These are phyloP conservation scores for Montipora capitata DNA, from an alignment of 92 coral and sea anemone genomes.

Conservation along the genomic window DNA sequence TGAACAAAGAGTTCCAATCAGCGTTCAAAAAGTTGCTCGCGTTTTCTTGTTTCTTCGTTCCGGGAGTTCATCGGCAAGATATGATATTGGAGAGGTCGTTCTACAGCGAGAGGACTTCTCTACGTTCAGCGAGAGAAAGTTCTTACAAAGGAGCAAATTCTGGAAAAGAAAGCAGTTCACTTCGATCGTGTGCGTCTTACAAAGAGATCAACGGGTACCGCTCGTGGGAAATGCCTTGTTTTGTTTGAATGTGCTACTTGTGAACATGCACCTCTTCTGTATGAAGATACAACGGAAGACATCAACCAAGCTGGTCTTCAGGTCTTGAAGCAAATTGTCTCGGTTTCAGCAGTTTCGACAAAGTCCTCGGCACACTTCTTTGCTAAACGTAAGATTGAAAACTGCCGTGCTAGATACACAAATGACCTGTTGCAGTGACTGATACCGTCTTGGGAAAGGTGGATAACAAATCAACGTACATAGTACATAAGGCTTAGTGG, in stretches of 20 bases:
- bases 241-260: neutral
- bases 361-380: too few species aligned
- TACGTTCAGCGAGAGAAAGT: constrained; percentile 53
- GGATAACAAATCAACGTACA: too few species aligned
- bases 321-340: too few species aligned
- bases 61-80: constrained; percentile 82
- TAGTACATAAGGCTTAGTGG: too few species aligned
- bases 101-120: constrained; percentile 76
- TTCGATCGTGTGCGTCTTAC: constrained; percentile 19
- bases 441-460: too few species aligned
- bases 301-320: neutral
- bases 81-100: constrained; percentile 75
- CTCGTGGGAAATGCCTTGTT: constrained; percentile 37
- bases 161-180: constrained; percentile 51
- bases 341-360: too few species aligned
- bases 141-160: constrained; percentile 35
- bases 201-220: constrained; percentile 45
- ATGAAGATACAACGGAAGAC: neutral
- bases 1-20: constrained; percentile 94
- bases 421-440: too few species aligned
- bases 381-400: too few species aligned
- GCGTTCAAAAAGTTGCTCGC: constrained; percentile 90
- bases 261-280: neutral
- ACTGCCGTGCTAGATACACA: too few species aligned
- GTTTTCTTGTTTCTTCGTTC: constrained; percentile 78